Percentiles rank a stretch among this genome's conserved stretches.
Evolutionary conservation across 1,140 invertebrate genomes (phyloP).

Genomic region (Cyclargus thomasi): DNA sequence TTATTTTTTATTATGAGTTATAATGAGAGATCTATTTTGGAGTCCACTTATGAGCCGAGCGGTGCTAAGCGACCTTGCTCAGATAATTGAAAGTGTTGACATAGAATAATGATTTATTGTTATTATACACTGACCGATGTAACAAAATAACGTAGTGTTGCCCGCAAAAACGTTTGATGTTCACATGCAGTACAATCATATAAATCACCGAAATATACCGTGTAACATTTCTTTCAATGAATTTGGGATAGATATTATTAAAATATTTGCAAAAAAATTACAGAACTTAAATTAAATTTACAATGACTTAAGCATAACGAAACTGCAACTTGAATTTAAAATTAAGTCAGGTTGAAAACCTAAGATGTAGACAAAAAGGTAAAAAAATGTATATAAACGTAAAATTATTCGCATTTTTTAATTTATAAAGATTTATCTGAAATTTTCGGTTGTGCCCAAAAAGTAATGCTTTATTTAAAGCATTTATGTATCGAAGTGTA

Average conservation of each 20-base stretch:
- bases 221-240: too few relatives aligned
- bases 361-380: too few relatives aligned
- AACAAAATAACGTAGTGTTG: conserved; percentile 2
- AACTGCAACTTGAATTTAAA: too few relatives aligned
- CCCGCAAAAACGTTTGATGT: neutral
- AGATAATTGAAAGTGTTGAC: conserved; percentile 71
- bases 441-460: too few relatives aligned
- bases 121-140: conserved; percentile 9
- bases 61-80: conserved; percentile 51
- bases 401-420: too few relatives aligned
- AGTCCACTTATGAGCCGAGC: conserved; percentile 58
- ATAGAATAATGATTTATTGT: conserved; percentile 56
- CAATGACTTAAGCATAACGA: too few relatives aligned
- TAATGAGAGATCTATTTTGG: conserved; percentile 66
- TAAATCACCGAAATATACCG: neutral
- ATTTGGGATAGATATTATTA: too few relatives aligned
- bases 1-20: conserved; percentile 64
- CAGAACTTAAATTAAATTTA: too few relatives aligned
- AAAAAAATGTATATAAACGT: too few relatives aligned
- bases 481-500: neutral
- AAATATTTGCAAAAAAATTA: too few relatives aligned
- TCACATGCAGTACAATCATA: neutral
- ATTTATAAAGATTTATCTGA: too few relatives aligned
- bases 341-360: too few relatives aligned
- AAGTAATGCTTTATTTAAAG: neutral